phyloP scores from a whole-genome alignment of 2,113 vertebrate species.

The Okapia johnstoni region DNA sequence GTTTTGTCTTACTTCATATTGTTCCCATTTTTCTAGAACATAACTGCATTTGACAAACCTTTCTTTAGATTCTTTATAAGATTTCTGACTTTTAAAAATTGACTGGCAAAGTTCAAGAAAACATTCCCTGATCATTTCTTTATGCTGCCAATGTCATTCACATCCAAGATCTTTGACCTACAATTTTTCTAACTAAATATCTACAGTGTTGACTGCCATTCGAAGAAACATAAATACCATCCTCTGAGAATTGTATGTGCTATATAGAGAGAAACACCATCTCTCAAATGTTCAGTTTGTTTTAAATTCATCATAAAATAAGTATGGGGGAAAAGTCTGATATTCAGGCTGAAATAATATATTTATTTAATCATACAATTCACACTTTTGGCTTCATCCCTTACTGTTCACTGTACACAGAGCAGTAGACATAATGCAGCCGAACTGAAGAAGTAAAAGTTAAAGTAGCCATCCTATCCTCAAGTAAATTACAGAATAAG shows the following conservation, averaged over 20 bases:
- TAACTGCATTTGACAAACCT: conserved; percentile 42
- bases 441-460: background rate
- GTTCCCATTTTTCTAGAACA: conserved; percentile 11
- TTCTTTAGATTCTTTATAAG: conserved; percentile 36
- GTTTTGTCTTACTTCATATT: background rate
- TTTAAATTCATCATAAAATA: conserved; percentile 14
- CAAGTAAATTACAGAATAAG: background rate
- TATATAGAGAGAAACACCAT: background rate
- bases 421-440: background rate
- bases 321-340: background rate
- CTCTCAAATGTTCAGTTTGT: background rate
- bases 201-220: conserved; percentile 50
- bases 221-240: conserved; percentile 46
- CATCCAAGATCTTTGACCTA: conserved; percentile 47
- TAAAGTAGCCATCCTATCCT: background rate
- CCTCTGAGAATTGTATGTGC: background rate
- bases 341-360: background rate
- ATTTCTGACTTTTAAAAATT: conserved; percentile 47
- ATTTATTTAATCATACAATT: background rate
- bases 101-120: conserved; percentile 47
- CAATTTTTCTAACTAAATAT: conserved; percentile 60
- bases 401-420: background rate
- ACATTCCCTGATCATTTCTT: conserved; percentile 58
- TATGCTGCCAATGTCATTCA: conserved; percentile 37
- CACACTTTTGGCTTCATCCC: background rate